phyloP scores from a whole-genome alignment of 2,113 vertebrate genomes.

The Gallinago paraguaiae region DNA sequence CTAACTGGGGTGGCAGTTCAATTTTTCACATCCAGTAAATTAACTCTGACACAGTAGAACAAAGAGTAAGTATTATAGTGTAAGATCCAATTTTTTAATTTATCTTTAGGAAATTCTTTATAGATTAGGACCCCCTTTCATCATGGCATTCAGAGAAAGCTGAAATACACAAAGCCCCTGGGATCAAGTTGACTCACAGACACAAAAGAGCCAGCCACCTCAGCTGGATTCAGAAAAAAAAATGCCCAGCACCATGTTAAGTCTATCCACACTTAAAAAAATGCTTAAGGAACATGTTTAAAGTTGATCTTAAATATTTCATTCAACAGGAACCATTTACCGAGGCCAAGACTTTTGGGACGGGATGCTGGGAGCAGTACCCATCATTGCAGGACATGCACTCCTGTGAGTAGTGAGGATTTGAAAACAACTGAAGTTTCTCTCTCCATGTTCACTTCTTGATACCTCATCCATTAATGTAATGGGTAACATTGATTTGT shows the following conservation, averaged over 20 bases:
- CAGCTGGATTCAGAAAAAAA: background rate
- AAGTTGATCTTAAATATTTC: background rate
- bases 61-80: background rate
- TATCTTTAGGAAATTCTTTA: background rate
- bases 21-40: background rate
- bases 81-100: background rate
- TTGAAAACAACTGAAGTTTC: background rate
- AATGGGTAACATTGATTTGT: background rate
- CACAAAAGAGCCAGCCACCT: background rate
- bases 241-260: background rate
- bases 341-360: background rate
- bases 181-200: background rate
- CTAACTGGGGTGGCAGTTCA: background rate
- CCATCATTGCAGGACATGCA: fast-evolving
- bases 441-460: background rate
- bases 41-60: background rate
- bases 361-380: background rate
- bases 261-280: background rate
- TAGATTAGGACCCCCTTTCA: background rate
- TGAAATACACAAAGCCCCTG: background rate
- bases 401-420: background rate
- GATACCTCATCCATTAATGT: background rate
- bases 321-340: background rate
- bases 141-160: background rate
- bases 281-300: background rate